These are phyloP conservation scores for Microctonus brassicae DNA, from an alignment of 2,888 invertebrate genomes.

Conservation along the genomic window DNA sequence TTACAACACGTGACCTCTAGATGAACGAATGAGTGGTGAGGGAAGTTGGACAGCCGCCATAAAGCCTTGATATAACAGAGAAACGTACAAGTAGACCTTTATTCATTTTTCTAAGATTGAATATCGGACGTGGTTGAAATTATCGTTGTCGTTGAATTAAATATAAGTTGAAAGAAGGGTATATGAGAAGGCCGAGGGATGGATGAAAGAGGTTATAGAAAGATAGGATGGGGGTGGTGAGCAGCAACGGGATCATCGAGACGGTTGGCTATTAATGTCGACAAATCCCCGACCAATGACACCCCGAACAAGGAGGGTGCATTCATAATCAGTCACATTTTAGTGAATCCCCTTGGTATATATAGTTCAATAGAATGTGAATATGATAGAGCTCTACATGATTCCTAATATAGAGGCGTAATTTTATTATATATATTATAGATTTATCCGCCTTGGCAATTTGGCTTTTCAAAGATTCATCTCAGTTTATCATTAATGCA, in stretches of 20 bases:
- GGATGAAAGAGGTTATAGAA: neutral
- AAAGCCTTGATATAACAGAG: constrained; percentile 2
- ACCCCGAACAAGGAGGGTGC: constrained; percentile 59
- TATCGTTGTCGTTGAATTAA: constrained; percentile 63
- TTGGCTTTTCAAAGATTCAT: constrained; percentile 27
- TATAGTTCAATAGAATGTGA: constrained; percentile 6
- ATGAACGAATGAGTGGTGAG: neutral
- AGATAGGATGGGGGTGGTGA: neutral
- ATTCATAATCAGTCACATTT: constrained; percentile 57
- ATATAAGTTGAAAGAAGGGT: constrained; percentile 51
- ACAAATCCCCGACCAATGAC: constrained; percentile 39
- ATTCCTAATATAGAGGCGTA: constrained; percentile 44
- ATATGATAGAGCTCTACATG: constrained; percentile 1
- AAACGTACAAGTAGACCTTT: neutral
- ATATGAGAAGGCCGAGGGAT: constrained; percentile 46
- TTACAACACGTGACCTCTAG: constrained; percentile 15
- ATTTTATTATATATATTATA: constrained; percentile 45
- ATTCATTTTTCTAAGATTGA: constrained; percentile 55
- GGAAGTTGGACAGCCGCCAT: constrained; percentile 3
- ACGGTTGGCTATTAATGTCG: constrained; percentile 62
- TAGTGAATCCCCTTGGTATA: neutral
- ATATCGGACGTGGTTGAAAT: constrained; percentile 57
- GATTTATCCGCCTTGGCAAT: constrained; percentile 49
- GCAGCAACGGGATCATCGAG: constrained; percentile 44
- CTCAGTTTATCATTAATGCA: neutral